These are phyloP conservation scores for Cygnus atratus DNA, from an alignment of 2,113 vertebrate species.

Conservation along the genomic window DNA sequence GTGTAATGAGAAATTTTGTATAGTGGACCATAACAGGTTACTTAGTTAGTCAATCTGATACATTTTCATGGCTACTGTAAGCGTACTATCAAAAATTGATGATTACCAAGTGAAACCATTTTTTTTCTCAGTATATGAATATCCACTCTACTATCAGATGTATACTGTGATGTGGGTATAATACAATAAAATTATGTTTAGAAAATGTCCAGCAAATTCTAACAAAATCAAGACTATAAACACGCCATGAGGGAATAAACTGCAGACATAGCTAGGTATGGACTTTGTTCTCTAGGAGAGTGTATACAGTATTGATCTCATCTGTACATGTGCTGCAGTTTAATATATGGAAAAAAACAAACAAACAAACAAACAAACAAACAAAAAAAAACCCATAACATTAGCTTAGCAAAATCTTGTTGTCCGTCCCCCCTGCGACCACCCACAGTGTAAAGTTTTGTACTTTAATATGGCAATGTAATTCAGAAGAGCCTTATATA, in stretches of 20 bases:
- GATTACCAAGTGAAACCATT: neutral
- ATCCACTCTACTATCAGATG: neutral
- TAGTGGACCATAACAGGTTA: neutral
- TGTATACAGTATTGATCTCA: neutral
- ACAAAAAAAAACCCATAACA: neutral
- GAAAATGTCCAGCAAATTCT: neutral
- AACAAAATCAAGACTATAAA: neutral
- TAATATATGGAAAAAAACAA: neutral
- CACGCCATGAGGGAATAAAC: neutral
- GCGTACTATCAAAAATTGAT: neutral
- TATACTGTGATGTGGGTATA: neutral
- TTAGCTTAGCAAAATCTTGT: neutral
- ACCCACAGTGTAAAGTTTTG: neutral
- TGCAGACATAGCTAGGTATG: rapidly evolving
- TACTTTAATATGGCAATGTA: neutral
- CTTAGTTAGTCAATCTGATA: neutral
- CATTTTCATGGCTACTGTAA: neutral
- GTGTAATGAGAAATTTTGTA: neutral
- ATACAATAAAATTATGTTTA: neutral
- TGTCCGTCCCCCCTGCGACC: too few relatives aligned
- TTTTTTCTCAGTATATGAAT: neutral
- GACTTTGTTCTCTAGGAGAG: neutral
- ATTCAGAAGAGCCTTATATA: neutral
- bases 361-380: neutral
- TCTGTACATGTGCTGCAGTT: neutral